Conservation (phyloP, 2,888 invertebrate genomes). For the Galerucella calmariensis region DNA sequence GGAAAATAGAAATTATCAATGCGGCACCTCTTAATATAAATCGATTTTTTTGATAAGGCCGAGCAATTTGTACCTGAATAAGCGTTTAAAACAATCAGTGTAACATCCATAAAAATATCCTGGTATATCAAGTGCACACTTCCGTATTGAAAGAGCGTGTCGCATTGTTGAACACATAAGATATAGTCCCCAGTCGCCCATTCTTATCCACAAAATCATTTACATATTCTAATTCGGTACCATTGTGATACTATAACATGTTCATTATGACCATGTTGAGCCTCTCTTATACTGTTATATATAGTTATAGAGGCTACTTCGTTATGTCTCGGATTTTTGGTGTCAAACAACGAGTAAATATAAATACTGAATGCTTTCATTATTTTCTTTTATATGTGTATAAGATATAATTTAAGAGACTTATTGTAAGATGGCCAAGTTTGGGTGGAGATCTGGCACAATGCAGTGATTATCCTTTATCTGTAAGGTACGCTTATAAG, state of each 20-base stretch:
- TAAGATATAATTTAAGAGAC: constrained; percentile 12
- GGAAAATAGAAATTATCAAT: too few relatives aligned
- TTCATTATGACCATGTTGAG: constrained; percentile 58
- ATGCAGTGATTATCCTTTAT: neutral
- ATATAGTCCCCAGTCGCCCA: constrained; percentile 12
- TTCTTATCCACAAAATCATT: constrained; percentile 46
- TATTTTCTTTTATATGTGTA: constrained; percentile 5
- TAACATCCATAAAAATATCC: neutral
- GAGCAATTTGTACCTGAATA: neutral
- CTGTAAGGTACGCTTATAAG: neutral
- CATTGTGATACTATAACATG: constrained; percentile 56
- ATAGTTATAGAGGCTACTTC: constrained; percentile 28
- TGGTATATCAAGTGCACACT: constrained; percentile 14
- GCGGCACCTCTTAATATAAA: too few relatives aligned
- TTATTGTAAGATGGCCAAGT: constrained; percentile 1
- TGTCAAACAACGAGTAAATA: constrained; percentile 29
- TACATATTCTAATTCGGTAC: constrained; percentile 55
- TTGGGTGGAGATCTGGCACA: constrained; percentile 3
- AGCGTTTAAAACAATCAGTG: neutral
- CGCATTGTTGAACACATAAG: constrained; percentile 21
- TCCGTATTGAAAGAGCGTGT: constrained; percentile 26
- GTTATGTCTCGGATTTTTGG: constrained; percentile 29
- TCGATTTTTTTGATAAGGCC: neutral
- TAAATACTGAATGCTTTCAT: constrained; percentile 15
- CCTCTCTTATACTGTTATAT: constrained; percentile 28